These are phyloP conservation scores for Palythoa grandiflora DNA, from an alignment of 92 coral and sea anemone species.

Conservation along the genomic window DNA sequence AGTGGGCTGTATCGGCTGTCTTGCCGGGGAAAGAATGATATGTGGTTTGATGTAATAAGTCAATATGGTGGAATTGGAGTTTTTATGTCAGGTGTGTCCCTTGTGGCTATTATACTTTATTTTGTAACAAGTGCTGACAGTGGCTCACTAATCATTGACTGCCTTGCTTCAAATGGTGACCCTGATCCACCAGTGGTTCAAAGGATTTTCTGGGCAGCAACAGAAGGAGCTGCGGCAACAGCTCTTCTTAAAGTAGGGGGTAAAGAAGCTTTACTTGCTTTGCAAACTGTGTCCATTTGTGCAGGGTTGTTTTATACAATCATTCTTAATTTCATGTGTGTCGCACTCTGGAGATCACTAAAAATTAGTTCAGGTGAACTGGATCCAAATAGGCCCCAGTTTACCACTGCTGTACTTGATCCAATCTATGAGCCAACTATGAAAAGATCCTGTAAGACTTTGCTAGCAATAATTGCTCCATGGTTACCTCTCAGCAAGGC, in stretches of 20 bases:
- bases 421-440: not conserved
- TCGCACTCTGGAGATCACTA: not conserved
- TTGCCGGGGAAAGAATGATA: not conserved
- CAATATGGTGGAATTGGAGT: not conserved
- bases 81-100: slow-evolving; percentile 32
- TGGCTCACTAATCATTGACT: slow-evolving; percentile 48
- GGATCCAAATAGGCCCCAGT: slow-evolving; percentile 9
- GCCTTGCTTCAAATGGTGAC: slow-evolving; percentile 51
- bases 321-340: slow-evolving; percentile 2
- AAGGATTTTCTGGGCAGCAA: slow-evolving; percentile 46
- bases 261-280: not conserved
- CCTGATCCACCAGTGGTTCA: slow-evolving; percentile 52
- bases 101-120: slow-evolving; percentile 36
- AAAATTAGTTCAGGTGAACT: not conserved
- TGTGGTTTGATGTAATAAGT: slow-evolving; percentile 1
- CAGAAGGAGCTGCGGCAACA: not conserved
- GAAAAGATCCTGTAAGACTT: slow-evolving; percentile 1
- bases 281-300: not conserved
- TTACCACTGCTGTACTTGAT: not conserved
- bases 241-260: not conserved
- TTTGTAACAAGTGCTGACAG: slow-evolving; percentile 57
- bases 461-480: slow-evolving; percentile 16
- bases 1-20: not conserved
- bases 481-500: slow-evolving; percentile 15
- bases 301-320: not conserved